Evolutionary conservation across 1,140 invertebrate genomes (phyloP).

Genomic region (Drosophila guanche): DNA sequence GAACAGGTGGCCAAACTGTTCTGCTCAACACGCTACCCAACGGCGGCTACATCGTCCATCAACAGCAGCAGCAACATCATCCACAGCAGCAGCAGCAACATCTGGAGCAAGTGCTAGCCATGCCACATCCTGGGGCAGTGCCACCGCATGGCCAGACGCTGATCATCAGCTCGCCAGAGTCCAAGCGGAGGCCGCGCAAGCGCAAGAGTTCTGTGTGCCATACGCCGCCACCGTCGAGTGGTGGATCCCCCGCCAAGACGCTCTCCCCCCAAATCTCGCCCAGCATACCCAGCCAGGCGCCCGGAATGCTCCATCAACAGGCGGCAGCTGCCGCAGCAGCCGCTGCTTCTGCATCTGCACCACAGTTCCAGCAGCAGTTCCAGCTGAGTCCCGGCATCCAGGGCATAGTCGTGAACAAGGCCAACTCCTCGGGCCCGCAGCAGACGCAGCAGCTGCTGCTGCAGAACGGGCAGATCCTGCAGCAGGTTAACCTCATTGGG

Average conservation of each 20-base stretch:
- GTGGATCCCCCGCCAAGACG: conserved; percentile 54
- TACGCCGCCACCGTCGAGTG: conserved; percentile 51
- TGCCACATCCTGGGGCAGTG: conserved; percentile 85
- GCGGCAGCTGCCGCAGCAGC: conserved; percentile 42
- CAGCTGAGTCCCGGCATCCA: conserved; percentile 86
- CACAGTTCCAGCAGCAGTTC: conserved; percentile 87
- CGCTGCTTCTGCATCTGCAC: conserved; percentile 28
- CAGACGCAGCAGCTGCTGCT: conserved; percentile 90
- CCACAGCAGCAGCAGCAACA: conserved; percentile 85
- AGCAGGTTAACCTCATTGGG: conserved; percentile 92
- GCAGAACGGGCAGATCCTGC: conserved; percentile 84
- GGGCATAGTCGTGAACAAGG: conserved; percentile 85
- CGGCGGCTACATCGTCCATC: conserved; percentile 90
- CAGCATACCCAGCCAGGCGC: conserved; percentile 78
- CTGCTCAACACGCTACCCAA: conserved; percentile 92
- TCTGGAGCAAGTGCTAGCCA: conserved; percentile 85
- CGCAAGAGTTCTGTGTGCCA: conserved; percentile 59
- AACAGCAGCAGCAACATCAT: conserved; percentile 37
- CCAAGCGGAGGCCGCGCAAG: conserved; percentile 52
- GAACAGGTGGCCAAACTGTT: conserved; percentile 86
- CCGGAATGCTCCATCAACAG: conserved; percentile 68
- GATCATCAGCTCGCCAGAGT: conserved; percentile 87
- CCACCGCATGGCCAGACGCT: conserved; percentile 36
- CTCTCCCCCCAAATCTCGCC: conserved; percentile 81
- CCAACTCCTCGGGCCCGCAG: conserved; percentile 86